Percentiles rank a stretch among this genome's conserved stretches.
phyloP scores from a whole-genome alignment of 2,113 vertebrate species.

The Ptyas mucosa region DNA sequence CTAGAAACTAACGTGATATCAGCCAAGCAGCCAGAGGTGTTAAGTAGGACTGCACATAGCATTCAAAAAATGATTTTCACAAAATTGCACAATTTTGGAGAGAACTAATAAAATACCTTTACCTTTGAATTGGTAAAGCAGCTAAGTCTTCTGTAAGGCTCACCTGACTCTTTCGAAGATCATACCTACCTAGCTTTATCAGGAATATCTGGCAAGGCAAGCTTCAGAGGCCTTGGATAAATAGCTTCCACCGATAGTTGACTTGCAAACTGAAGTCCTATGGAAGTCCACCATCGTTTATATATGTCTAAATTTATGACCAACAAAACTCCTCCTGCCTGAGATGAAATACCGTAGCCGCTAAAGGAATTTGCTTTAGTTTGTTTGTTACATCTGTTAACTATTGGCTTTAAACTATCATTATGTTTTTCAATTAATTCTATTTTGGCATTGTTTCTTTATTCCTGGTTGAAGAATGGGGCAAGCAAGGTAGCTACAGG shows the following conservation, averaged over 20 bases:
- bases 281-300: background rate
- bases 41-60: background rate
- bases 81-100: background rate
- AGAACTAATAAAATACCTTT: background rate
- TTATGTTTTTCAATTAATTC: background rate
- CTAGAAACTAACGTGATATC: fast-evolving
- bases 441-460: background rate
- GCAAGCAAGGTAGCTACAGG: background rate
- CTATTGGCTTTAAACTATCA: background rate
- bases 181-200: background rate
- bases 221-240: background rate
- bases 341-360: background rate
- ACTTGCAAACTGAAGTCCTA: background rate
- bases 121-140: background rate
- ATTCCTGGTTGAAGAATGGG: background rate
- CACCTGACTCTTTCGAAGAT: background rate
- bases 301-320: background rate
- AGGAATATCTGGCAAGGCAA: background rate
- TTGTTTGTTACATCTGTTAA: background rate
- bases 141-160: background rate
- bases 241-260: background rate
- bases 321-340: background rate
- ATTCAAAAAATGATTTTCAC: background rate
- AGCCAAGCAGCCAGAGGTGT: background rate
- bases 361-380: background rate